Percentiles rank a stretch among this genome's conserved stretches.
phyloP scores from a whole-genome alignment of 2,113 vertebrate genomes.

The Ondatra zibethicus region DNA sequence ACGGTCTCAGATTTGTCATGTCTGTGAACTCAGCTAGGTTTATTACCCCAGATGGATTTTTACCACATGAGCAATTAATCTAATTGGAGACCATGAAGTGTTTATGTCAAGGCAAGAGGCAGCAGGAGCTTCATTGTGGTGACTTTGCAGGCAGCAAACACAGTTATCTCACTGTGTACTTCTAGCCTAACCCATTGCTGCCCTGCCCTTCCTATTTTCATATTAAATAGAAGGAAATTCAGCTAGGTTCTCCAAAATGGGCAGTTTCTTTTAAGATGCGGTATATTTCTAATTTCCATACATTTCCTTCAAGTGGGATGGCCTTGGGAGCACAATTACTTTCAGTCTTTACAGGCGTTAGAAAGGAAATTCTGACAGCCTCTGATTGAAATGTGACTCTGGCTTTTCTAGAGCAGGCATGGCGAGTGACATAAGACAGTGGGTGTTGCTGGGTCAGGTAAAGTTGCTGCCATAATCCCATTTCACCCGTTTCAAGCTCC shows the following conservation, averaged over 20 bases:
- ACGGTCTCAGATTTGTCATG: constrained; percentile 77
- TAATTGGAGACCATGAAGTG: constrained; percentile 83
- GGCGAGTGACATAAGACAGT: constrained; percentile 86
- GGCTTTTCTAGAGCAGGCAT: constrained; percentile 82
- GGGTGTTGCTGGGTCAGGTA: constrained; percentile 82
- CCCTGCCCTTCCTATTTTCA: constrained; percentile 62
- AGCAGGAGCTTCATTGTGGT: constrained; percentile 80
- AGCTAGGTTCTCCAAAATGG: constrained; percentile 83
- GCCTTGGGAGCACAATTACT: constrained; percentile 81
- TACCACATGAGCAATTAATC: constrained; percentile 84
- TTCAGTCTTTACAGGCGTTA: constrained; percentile 81
- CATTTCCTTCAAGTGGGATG: constrained; percentile 85
- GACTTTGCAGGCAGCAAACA: constrained; percentile 86
- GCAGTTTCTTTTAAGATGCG: constrained; percentile 82
- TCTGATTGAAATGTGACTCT: constrained; percentile 84
- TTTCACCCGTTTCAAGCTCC: constrained; percentile 79
- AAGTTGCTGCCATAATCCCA: constrained; percentile 84
- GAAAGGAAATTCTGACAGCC: constrained; percentile 80
- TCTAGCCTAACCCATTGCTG: constrained; percentile 85
- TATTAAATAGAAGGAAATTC: constrained; percentile 68
- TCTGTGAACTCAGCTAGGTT: constrained; percentile 80
- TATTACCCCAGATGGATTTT: constrained; percentile 83
- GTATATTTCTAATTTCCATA: constrained; percentile 81
- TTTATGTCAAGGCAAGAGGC: constrained; percentile 82
- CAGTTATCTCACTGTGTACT: constrained; percentile 63